These are phyloP conservation scores for Coleophora flavipennella DNA, from an alignment of 2,888 invertebrate species.

Conservation along the genomic window DNA sequence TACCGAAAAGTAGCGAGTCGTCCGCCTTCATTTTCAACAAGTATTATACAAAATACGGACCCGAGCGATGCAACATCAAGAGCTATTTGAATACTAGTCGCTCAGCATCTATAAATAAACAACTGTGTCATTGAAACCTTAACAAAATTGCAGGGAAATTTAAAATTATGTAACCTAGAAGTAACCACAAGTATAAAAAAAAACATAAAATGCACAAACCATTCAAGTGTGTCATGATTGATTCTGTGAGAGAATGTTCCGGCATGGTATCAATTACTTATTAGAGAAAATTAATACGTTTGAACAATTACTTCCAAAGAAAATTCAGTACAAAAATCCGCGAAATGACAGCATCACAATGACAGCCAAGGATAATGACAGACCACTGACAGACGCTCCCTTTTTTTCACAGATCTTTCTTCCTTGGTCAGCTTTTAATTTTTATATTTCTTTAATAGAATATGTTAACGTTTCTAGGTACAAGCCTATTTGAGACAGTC, in stretches of 20 bases:
- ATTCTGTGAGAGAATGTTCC: constrained; percentile 48
- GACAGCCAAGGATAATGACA: no score
- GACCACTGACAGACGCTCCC: no score
- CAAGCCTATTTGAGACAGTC: no score
- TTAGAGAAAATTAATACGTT: not conserved
- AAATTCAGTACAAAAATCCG: constrained; percentile 6
- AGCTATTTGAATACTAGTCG: constrained; percentile 34
- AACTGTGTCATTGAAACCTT: constrained; percentile 47
- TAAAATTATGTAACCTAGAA: constrained; percentile 55
- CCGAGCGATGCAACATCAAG: constrained; percentile 5
- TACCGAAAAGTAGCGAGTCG: constrained; percentile 38
- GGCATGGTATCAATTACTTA: constrained; percentile 34
- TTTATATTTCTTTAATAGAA: no score
- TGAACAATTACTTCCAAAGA: not conserved
- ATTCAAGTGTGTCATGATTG: constrained; percentile 50
- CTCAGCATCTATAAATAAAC: constrained; percentile 60
- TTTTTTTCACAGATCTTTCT: no score
- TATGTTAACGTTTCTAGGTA: no score
- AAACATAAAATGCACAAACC: constrained; percentile 29
- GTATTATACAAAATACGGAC: constrained; percentile 1
- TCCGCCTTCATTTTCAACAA: constrained; percentile 24
- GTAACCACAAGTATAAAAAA: not conserved
- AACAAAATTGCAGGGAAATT: constrained; percentile 39
- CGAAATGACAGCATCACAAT: no score
- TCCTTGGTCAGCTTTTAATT: no score